A percentile compares a stretch with the other conserved stretches of the same genome.
These are phyloP conservation scores for Morone saxatilis DNA, from an alignment of 2,113 vertebrate species.

Conservation along the genomic window DNA sequence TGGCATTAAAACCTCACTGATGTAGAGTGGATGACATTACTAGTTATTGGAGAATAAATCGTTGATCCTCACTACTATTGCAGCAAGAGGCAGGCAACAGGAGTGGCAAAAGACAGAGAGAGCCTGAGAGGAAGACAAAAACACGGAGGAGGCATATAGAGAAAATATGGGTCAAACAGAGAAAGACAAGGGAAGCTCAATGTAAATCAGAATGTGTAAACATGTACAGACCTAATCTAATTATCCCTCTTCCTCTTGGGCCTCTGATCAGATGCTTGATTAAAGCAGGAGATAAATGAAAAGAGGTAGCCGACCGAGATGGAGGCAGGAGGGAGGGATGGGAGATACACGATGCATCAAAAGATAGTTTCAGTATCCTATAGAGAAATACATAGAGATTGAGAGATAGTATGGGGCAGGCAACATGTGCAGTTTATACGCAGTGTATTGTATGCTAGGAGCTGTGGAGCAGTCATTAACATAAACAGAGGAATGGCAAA, in stretches of 20 bases:
- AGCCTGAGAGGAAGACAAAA: slow-evolving; percentile 47
- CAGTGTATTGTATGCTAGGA: background rate
- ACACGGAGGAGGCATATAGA: slow-evolving; percentile 53
- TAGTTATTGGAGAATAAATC: slow-evolving; percentile 41
- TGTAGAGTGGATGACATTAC: slow-evolving; percentile 14
- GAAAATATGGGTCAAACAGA: slow-evolving; percentile 78
- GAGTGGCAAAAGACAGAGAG: slow-evolving; percentile 12
- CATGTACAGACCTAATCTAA: slow-evolving; percentile 80
- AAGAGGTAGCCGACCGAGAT: slow-evolving; percentile 45
- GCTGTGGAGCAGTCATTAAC: slow-evolving; percentile 10
- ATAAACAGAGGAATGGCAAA: slow-evolving; percentile 3
- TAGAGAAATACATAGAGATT: slow-evolving; percentile 11
- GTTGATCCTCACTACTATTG: background rate
- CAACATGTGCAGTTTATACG: background rate
- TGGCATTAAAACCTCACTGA: slow-evolving; percentile 10
- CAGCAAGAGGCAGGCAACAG: slow-evolving; percentile 23
- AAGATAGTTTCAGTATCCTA: slow-evolving; percentile 1
- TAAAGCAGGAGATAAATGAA: slow-evolving; percentile 68
- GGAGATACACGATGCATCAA: slow-evolving; percentile 13
- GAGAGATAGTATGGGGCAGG: slow-evolving; percentile 12
- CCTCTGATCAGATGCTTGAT: slow-evolving; percentile 70
- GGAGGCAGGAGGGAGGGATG: slow-evolving; percentile 14
- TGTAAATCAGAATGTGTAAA: slow-evolving; percentile 81
- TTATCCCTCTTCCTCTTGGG: slow-evolving; percentile 72
- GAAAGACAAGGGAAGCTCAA: slow-evolving; percentile 65